phyloP scores from a whole-genome alignment of 2,797 vertebrate species.

The Gallinago solitaria region DNA sequence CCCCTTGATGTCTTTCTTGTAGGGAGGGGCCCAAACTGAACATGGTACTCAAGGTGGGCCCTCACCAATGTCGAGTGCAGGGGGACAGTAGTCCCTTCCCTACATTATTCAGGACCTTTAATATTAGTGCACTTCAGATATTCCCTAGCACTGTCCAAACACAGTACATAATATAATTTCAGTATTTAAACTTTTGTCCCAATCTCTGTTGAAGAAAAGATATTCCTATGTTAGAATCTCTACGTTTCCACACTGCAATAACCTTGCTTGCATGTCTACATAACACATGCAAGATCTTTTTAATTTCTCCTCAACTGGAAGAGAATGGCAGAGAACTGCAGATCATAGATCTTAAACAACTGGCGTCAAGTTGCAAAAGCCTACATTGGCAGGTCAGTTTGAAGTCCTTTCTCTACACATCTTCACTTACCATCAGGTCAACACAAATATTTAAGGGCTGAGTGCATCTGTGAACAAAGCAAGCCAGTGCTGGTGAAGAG shows the following conservation, averaged over 20 bases:
- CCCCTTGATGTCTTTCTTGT: background rate
- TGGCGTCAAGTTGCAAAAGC: conserved; percentile 41
- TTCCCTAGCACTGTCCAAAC: background rate
- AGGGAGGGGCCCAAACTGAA: background rate
- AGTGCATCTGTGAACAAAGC: conserved; percentile 32
- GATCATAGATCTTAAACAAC: conserved; percentile 31
- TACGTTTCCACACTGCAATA: background rate
- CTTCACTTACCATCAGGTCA: conserved; percentile 46
- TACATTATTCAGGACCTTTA: background rate
- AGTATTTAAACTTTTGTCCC: background rate
- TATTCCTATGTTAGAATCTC: background rate
- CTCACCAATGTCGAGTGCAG: background rate
- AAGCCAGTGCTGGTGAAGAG: background rate
- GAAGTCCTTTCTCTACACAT: conserved; percentile 46
- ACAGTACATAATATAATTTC: background rate
- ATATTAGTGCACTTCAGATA: background rate
- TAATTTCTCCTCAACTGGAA: conserved; percentile 16
- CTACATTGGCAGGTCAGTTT: conserved; percentile 41
- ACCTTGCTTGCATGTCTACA: background rate
- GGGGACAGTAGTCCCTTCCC: background rate
- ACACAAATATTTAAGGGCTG: conserved; percentile 45
- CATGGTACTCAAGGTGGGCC: too few species aligned
- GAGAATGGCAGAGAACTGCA: conserved; percentile 20
- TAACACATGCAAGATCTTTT: background rate
- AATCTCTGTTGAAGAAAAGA: background rate